A percentile compares a stretch with the other conserved stretches of the same genome.
Evolutionary conservation across 2,888 invertebrate genomes (phyloP).

Genomic region (Achlya flavicornis): DNA sequence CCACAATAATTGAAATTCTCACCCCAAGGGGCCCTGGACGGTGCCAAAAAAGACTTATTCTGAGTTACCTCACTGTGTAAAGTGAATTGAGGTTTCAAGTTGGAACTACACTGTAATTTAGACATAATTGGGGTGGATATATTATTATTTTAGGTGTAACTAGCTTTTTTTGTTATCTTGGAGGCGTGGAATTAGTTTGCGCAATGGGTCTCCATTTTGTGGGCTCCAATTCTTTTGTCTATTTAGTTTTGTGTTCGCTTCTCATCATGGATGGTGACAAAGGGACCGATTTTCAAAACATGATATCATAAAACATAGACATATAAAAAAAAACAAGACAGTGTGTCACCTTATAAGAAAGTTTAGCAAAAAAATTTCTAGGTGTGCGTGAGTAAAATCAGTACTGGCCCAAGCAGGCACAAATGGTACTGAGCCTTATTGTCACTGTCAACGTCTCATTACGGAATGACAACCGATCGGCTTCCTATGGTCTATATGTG

Average conservation of each 20-base stretch:
- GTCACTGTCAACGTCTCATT: too few relatives aligned
- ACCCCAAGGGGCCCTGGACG: constrained; percentile 32
- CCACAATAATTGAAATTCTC: constrained; percentile 49
- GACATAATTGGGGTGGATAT: constrained; percentile 6
- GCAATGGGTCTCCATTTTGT: not conserved
- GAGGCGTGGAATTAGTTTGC: constrained; percentile 2
- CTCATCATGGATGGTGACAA: not conserved
- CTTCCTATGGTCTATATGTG: too few relatives aligned
- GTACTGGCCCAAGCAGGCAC: too few relatives aligned
- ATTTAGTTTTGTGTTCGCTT: not conserved
- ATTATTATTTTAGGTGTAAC: constrained; percentile 1
- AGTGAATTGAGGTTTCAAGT: constrained; percentile 17
- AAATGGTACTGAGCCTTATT: too few relatives aligned
- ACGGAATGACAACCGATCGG: too few relatives aligned
- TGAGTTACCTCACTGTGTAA: constrained; percentile 19
- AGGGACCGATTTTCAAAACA: too few relatives aligned
- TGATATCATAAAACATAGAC: too few relatives aligned
- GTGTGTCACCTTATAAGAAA: too few relatives aligned
- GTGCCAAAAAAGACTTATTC: constrained; percentile 33
- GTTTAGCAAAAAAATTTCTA: too few relatives aligned
- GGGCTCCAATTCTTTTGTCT: not conserved
- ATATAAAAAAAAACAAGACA: too few relatives aligned
- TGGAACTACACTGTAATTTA: constrained; percentile 16
- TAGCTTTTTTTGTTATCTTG: not conserved
- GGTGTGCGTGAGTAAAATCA: too few relatives aligned